Conservation (phyloP, 2,797 vertebrate genomes). For the Crypturellus tataupa region DNA sequence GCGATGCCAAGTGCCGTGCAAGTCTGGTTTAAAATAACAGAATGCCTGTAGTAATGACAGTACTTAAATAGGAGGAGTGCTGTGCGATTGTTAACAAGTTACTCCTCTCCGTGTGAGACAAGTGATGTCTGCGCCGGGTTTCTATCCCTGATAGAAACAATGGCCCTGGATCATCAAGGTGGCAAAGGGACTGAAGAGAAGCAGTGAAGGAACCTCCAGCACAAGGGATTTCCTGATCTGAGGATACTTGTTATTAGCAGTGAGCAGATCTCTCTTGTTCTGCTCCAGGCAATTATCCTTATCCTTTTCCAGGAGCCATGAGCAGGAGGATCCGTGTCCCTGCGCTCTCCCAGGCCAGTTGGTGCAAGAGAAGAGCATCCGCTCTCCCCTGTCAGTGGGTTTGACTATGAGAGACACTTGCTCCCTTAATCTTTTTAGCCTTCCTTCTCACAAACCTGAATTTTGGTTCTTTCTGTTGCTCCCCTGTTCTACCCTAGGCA, state of each 20-base stretch:
- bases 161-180: neutral
- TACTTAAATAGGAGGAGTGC: slow-evolving; percentile 10
- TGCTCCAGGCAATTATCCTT: neutral
- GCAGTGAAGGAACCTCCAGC: neutral
- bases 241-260: neutral
- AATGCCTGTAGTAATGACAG: neutral
- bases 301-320: neutral
- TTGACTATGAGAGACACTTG: neutral
- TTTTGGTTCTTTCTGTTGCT: neutral
- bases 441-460: neutral
- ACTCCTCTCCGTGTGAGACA: neutral
- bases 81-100: neutral
- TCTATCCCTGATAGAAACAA: neutral
- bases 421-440: neutral
- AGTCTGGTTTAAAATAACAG: slow-evolving; percentile 9
- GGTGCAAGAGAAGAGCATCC: neutral
- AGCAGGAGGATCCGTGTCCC: fast-evolving
- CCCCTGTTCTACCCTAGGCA: too few relatives aligned
- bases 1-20: slow-evolving; percentile 50
- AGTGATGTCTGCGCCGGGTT: fast-evolving
- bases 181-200: neutral
- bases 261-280: neutral
- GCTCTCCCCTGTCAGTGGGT: neutral
- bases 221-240: neutral
- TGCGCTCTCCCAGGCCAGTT: neutral